Percentiles rank a stretch among this genome's conserved stretches.
Evolutionary conservation across 2,113 vertebrate species (phyloP).

Genomic region (Elaphurus davidianus): DNA sequence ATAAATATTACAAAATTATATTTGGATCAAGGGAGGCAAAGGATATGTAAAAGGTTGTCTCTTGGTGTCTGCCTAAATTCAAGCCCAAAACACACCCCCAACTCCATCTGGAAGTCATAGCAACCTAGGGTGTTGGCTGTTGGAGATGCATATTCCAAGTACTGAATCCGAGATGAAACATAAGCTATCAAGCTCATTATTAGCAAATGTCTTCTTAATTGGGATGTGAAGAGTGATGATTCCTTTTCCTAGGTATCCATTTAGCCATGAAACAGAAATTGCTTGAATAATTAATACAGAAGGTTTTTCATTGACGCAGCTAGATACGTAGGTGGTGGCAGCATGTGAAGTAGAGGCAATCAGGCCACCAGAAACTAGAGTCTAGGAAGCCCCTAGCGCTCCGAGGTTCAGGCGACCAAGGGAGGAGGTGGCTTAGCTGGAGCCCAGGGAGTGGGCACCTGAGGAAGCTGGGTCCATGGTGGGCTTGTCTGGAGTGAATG

Average conservation of each 20-base stretch:
- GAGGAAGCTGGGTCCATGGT: background rate
- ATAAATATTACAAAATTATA: background rate
- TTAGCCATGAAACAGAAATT: background rate
- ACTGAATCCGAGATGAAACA: background rate
- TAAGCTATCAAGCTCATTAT: background rate
- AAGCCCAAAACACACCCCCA: background rate
- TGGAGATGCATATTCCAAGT: background rate
- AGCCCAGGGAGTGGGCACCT: background rate
- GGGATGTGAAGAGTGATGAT: background rate
- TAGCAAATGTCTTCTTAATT: background rate
- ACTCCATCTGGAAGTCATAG: background rate
- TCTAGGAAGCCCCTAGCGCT: background rate
- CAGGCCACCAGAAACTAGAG: background rate
- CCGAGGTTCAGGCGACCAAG: background rate
- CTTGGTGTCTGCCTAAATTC: background rate
- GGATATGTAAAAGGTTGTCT: background rate
- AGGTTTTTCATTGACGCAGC: background rate
- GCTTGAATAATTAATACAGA: background rate
- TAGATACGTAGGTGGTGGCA: background rate
- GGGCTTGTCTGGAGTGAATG: background rate
- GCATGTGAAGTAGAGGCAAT: background rate
- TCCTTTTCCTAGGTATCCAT: background rate
- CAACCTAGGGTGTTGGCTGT: background rate
- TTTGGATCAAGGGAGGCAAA: background rate
- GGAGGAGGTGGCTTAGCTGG: background rate